Evolutionary conservation across 2,797 vertebrate species (phyloP).

Genomic region (Philypnodon macrostomus): DNA sequence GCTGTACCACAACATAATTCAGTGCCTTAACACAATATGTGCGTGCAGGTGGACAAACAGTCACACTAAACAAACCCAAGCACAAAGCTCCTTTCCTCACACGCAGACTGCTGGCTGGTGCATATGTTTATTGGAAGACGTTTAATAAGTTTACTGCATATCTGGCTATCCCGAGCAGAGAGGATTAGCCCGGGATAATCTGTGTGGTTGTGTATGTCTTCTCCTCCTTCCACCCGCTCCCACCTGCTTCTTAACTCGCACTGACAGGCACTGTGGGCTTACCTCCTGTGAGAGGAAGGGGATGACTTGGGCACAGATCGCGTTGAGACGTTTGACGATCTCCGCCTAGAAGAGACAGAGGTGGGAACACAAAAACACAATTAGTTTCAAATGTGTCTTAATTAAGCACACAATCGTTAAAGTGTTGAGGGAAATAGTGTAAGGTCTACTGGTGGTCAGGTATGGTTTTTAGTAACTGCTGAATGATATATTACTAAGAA

Average conservation of each 20-base stretch:
- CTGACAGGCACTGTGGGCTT: slow-evolving; percentile 64
- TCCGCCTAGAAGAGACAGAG: slow-evolving; percentile 86
- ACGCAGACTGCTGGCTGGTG: slow-evolving; percentile 55
- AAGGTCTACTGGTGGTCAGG: too few species aligned
- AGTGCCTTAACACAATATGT: slow-evolving; percentile 33
- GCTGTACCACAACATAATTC: slow-evolving; percentile 35
- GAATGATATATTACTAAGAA: too few species aligned
- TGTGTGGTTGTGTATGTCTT: slow-evolving; percentile 36
- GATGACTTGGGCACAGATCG: slow-evolving; percentile 99
- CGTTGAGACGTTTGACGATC: slow-evolving; percentile 98
- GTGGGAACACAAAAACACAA: slow-evolving; percentile 37
- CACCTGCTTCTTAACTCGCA: slow-evolving; percentile 55
- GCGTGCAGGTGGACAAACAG: slow-evolving; percentile 36
- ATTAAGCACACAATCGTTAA: slow-evolving; percentile 21
- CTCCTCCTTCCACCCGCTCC: slow-evolving; percentile 21
- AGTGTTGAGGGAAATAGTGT: too few species aligned
- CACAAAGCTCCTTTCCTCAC: slow-evolving; percentile 39
- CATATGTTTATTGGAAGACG: slow-evolving; percentile 74
- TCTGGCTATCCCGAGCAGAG: slow-evolving; percentile 67
- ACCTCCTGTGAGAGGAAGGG: slow-evolving; percentile 99
- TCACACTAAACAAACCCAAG: slow-evolving; percentile 23
- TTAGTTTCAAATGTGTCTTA: slow-evolving; percentile 15
- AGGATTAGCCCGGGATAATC: slow-evolving; percentile 73
- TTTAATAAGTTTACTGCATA: slow-evolving; percentile 74
- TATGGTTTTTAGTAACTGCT: too few species aligned